Base-by-base conservation (phyloP, 2,113 vertebrate species). In the Ancistrus triradiatus region DNA sequence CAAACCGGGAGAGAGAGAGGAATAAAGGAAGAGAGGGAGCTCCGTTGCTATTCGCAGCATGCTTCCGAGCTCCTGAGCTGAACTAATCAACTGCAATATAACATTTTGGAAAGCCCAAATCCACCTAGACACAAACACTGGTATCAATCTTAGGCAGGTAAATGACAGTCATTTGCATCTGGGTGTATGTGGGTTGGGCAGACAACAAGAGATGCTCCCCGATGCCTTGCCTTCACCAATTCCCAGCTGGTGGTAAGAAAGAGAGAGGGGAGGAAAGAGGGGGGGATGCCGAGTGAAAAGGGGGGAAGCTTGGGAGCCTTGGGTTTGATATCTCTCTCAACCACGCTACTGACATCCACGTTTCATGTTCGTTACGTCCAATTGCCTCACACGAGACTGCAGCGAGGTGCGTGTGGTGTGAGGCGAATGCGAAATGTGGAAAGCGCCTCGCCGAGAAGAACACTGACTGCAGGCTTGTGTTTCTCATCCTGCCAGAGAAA, bases 271-370 rank as follows among this genome's bases (percentile, higher is more conserved):
- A 13, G 22, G 21, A n/a, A 44, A 6, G 31, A 40, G 14, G 25
- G 24, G 44, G 25, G 38, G 51, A 58, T 3, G 9, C 6, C 5
- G 38, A 44, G 38, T 51, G 52, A 19, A 37, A 44, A 63, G 37
- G 62, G 38, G 37, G 24, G 40, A 47, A 7, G 17, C 27, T 22
- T 52, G 58, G 38, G 28, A 21, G 48, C 15, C 10, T 13, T 42
- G 40, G 33, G 38, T 46, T 55, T 68, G 51, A 66, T 51, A 68
- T 68, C 66, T 68, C 66, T 60, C 58, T 60, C 57, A 60, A 42
- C 50, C 25, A 37, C 49, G 38, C 38, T 22, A 15, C 63, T 38
- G 56, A 68, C 66, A 68, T 60, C 57, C 52, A 52, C 47, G 25
- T 60, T 68, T 51, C 57, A 68, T 60, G 56, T 43, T 53, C 19